phyloP scores from a whole-genome alignment of 2,797 vertebrate genomes.

The Lycodopsis pacificus region DNA sequence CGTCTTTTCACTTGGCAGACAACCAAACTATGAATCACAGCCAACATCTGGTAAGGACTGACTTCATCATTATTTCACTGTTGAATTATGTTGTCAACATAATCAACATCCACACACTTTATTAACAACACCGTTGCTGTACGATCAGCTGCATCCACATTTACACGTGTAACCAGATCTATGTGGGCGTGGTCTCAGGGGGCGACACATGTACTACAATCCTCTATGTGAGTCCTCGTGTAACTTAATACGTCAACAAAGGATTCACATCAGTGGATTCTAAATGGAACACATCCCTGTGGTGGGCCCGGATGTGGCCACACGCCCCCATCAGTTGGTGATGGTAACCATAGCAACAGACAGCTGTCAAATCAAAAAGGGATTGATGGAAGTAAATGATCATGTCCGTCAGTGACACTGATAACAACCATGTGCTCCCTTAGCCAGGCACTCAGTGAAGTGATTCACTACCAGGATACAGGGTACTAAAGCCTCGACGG shows the following conservation, averaged over 20 bases:
- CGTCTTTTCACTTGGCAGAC: neutral
- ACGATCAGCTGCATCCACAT: neutral
- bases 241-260: neutral
- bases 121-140: neutral
- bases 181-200: neutral
- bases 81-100: neutral
- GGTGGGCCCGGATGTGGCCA: neutral
- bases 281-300: neutral
- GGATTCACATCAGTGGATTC: neutral
- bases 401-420: neutral
- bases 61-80: neutral
- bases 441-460: neutral
- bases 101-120: neutral
- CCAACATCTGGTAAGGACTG: constrained; percentile 2
- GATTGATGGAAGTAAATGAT: neutral
- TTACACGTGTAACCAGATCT: neutral
- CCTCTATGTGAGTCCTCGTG: neutral
- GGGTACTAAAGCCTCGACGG: neutral
- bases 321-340: neutral
- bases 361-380: neutral
- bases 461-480: neutral
- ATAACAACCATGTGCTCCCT: neutral
- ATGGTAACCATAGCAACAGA: neutral
- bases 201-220: neutral
- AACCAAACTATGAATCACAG: neutral